Evolutionary conservation across 2,113 vertebrate genomes (phyloP).

Genomic region (Diglossa brunneiventris): DNA sequence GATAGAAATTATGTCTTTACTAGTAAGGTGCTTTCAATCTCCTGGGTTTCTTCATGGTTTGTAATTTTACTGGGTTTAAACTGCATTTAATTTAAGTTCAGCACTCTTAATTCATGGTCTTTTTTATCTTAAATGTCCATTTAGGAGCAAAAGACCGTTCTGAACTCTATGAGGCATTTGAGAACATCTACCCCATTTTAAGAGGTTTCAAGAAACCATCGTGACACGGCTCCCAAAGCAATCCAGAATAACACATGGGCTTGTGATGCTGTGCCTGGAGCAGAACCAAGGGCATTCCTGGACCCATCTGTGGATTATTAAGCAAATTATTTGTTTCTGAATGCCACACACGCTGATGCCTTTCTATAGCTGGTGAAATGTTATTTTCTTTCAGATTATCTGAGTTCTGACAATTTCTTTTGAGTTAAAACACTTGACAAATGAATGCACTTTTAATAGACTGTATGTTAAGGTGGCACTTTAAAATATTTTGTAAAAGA

Average conservation of each 20-base stretch:
- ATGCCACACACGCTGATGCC: not conserved
- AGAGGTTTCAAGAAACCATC: conserved; percentile 87
- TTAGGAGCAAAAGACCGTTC: conserved; percentile 92
- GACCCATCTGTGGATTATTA: not conserved
- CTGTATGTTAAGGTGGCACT: not conserved
- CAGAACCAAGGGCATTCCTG: not conserved
- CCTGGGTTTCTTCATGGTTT: not conserved
- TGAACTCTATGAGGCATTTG: conserved; percentile 96
- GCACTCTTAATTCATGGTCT: not conserved
- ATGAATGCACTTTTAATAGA: not conserved
- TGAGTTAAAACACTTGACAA: not conserved
- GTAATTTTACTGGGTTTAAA: not conserved
- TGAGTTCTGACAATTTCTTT: not conserved
- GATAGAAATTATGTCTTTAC: not conserved
- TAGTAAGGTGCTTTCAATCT: not conserved
- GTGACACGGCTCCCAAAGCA: not conserved
- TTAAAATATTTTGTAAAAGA: not conserved
- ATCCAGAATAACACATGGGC: not conserved
- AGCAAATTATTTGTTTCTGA: not conserved
- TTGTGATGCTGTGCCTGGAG: not conserved
- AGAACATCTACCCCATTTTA: conserved; percentile 97
- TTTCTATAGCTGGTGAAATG: not conserved
- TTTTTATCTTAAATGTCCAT: not conserved
- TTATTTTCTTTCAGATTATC: not conserved
- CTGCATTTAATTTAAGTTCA: not conserved